phyloP scores from a whole-genome alignment of 1,140 invertebrate species.

The Drosophila triauraria region DNA sequence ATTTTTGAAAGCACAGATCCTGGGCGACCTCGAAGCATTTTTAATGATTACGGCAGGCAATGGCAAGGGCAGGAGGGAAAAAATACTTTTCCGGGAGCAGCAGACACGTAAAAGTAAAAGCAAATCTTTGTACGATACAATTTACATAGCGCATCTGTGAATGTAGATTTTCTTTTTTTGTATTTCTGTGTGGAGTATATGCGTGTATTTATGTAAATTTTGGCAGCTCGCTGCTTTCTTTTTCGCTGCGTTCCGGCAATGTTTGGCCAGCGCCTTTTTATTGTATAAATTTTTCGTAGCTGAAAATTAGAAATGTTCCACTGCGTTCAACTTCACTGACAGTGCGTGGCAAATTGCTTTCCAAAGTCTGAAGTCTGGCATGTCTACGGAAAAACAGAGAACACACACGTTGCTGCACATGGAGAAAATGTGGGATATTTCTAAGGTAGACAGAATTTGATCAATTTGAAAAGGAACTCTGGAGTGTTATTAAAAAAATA shows the following conservation, averaged over 20 bases:
- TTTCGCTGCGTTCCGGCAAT: constrained; percentile 27
- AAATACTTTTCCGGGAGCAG: constrained; percentile 23
- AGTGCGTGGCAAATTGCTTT: constrained; percentile 84
- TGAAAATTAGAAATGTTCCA: constrained; percentile 83
- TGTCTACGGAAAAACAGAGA: constrained; percentile 11
- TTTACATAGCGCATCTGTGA: constrained; percentile 62
- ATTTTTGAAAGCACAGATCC: constrained; percentile 18
- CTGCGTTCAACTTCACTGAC: constrained; percentile 81
- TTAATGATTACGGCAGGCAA: constrained; percentile 19
- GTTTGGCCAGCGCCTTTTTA: constrained; percentile 64
- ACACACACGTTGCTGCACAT: constrained; percentile 30
- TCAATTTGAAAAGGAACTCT: no score
- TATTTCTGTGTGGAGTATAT: not conserved
- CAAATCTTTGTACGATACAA: constrained; percentile 62
- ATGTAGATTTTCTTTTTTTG: constrained; percentile 20
- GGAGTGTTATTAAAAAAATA: no score
- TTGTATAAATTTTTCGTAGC: constrained; percentile 80
- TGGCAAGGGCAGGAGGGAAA: constrained; percentile 4
- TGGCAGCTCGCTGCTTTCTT: constrained; percentile 17
- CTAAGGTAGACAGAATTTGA: no score
- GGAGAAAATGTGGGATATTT: not conserved
- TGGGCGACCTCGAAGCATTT: constrained; percentile 7
- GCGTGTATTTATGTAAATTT: constrained; percentile 49
- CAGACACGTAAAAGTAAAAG: constrained; percentile 41
- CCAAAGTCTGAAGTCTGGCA: constrained; percentile 74